Base-by-base conservation (phyloP, 2,888 invertebrate genomes). In the Tricholauxania praeusta region DNA sequence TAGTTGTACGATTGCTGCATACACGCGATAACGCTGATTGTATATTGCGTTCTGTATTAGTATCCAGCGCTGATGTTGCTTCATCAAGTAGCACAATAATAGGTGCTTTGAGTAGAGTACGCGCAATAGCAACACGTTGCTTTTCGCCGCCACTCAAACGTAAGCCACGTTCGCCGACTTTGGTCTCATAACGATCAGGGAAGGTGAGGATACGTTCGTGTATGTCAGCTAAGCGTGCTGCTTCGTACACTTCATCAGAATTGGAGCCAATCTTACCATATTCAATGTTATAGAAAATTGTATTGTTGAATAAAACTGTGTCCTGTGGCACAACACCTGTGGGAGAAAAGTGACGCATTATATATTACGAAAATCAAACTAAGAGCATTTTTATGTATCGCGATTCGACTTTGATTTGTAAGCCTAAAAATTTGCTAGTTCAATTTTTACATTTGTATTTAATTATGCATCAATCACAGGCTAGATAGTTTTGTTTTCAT, bases 101-200 rank as follows among this genome's bases (percentile, higher is more conserved):
- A 0, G 98, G 98, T 4, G 95, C 91, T 86, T 99, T 99, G 32
- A 99, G 89, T 32, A 99, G 90, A 0, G 98, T 98, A 76, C 99
- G 89, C 0, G 99, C 99, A 77, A 99, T 99, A 0, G 98, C 99
- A 72, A 99, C 96, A 78, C 98, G 90, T 86, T 99, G 99, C 83
- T 99, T 99, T 86, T 99, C 99, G 2, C 99, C 99, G 2, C 99
- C 99, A 84, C 98, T 98, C 74, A 99, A 89, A 76, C 97, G 93
- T 73, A 99, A 88, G 7, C 99, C 99, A 83, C 99, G 90, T 88
- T 99, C 99, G 8, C 99, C 99, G 22, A 99, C 96, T 92, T 94
- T 85, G 0, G 96, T 95, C 67, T 96, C 94, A 82, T 96, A 96
- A 60, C 91, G 92, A 77, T 96, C 95, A 1, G 98, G 96, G 87